Base-by-base conservation (phyloP, 2,797 vertebrate genomes). In the Pseudopleuronectes americanus region DNA sequence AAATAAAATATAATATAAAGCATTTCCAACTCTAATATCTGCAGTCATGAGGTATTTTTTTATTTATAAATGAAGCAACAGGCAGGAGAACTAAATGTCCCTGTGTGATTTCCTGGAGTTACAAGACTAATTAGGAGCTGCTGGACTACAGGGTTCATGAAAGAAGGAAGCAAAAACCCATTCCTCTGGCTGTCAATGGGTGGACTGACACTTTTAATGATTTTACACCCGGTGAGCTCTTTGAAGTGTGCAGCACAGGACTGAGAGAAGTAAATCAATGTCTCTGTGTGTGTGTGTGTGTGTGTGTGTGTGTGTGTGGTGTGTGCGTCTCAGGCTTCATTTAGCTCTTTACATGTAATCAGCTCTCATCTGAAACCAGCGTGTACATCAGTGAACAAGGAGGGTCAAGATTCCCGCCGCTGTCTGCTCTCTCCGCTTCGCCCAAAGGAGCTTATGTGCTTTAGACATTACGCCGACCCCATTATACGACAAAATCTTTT, bases 401-500 rank as follows among this genome's bases (percentile, higher is more conserved):
- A 78, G 59, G 73, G 61, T 73, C 65, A 73, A 79, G 79, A 76
- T 74, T 69, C 59, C 73, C 23, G 67, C 53, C 64, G 65, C 49
- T 71, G 60, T 81, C 73, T 75, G 74, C 61, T 59, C 76, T 58
- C 58, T 58, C 68, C 13, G 38, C 54, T 66, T 66, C 4, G 9
- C 56, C 56, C 49, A 83, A 87, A 87, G 71, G 63, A 81, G 74
- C 74, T 82, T 81, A 89, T 75, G 75, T 76, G 71, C 76, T 87
- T 87, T 79, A 73, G 51, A 86, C 8, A 17, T 74, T 57, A 48
- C 13, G 53, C 69, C 17, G 21, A 84, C 53, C 56, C 76, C 63
- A 80, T 89, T 84, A 89, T 64, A 73, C 76, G 77, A 81, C 65
- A 72, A 82, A 82, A 76, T 76, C 49, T 79, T 78, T 77, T 55